These are phyloP conservation scores for Epizoanthus stellaris DNA, from an alignment of 92 coral and sea anemone species.

Conservation along the genomic window DNA sequence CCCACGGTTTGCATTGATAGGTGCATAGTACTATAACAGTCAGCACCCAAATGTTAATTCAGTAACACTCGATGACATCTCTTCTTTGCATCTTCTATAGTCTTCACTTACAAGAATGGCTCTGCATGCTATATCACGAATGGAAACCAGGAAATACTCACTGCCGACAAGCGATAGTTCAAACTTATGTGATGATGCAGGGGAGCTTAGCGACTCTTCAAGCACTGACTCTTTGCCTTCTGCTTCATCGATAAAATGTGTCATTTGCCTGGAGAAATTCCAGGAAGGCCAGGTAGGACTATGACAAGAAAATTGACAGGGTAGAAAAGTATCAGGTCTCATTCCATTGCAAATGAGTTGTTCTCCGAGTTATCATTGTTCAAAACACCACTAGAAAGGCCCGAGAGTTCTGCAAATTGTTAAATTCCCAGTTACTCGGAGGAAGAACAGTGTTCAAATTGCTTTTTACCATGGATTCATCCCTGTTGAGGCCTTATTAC, in stretches of 20 bases:
- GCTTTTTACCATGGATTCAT: too few relatives aligned
- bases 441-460: too few relatives aligned
- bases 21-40: too few relatives aligned
- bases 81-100: slow-evolving; percentile 41
- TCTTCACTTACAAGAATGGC: slow-evolving; percentile 98
- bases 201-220: slow-evolving; percentile 58
- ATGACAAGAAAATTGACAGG: too few relatives aligned
- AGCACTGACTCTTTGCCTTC: slow-evolving; percentile 54
- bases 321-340: too few relatives aligned
- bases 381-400: too few relatives aligned
- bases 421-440: too few relatives aligned
- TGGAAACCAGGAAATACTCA: slow-evolving; percentile 93
- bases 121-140: slow-evolving; percentile 93
- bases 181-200: slow-evolving; percentile 57
- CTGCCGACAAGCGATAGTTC: slow-evolving; percentile 47
- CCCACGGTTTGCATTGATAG: too few relatives aligned
- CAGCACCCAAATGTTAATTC: neutral
- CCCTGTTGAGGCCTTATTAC: too few relatives aligned
- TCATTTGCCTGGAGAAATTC: slow-evolving; percentile 94
- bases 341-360: too few relatives aligned
- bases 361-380: too few relatives aligned
- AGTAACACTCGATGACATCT: neutral
- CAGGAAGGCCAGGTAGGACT: slow-evolving; percentile 91
- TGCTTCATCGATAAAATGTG: slow-evolving; percentile 72
- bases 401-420: too few relatives aligned